Evolutionary conservation across 2,797 vertebrate genomes (phyloP).

Genomic region (Eulemur rubriventer): DNA sequence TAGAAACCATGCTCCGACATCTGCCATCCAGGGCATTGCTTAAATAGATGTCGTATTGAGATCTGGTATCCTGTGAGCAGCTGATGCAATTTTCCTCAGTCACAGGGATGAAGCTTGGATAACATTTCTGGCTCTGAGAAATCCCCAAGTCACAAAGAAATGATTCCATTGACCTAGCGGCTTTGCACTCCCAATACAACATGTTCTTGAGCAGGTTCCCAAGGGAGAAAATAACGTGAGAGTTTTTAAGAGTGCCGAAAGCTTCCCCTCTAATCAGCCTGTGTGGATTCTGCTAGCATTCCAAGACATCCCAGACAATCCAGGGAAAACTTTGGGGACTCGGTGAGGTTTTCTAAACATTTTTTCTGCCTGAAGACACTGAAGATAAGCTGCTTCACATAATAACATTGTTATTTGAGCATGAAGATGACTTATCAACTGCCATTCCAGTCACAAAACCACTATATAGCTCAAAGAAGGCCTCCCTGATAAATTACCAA

Average conservation of each 20-base stretch:
- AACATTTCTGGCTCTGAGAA: constrained; percentile 73
- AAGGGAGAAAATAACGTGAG: constrained; percentile 75
- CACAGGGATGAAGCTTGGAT: constrained; percentile 69
- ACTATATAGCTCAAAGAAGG: not conserved
- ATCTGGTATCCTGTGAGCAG: constrained; percentile 74
- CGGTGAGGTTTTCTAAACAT: constrained; percentile 64
- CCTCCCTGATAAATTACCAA: not conserved
- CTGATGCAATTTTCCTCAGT: constrained; percentile 72
- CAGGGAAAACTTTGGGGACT: constrained; percentile 59
- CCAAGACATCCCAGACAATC: constrained; percentile 72
- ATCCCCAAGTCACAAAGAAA: constrained; percentile 72
- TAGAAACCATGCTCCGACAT: constrained; percentile 4
- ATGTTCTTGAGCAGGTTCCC: constrained; percentile 76
- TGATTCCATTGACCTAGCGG: constrained; percentile 56
- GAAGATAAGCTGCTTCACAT: constrained; percentile 63
- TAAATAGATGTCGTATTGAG: constrained; percentile 54
- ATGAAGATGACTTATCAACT: constrained; percentile 23
- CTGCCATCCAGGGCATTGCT: constrained; percentile 55
- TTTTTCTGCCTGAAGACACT: constrained; percentile 68
- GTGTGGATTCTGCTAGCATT: constrained; percentile 73
- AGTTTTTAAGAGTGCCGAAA: constrained; percentile 60
- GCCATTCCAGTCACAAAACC: constrained; percentile 9
- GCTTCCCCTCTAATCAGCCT: constrained; percentile 66
- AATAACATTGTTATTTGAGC: constrained; percentile 63
- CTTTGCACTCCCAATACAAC: constrained; percentile 68